Percentiles rank a stretch among this genome's conserved stretches.
Conservation (phyloP, 1,140 invertebrate species). For the Brachionus rubens region DNA sequence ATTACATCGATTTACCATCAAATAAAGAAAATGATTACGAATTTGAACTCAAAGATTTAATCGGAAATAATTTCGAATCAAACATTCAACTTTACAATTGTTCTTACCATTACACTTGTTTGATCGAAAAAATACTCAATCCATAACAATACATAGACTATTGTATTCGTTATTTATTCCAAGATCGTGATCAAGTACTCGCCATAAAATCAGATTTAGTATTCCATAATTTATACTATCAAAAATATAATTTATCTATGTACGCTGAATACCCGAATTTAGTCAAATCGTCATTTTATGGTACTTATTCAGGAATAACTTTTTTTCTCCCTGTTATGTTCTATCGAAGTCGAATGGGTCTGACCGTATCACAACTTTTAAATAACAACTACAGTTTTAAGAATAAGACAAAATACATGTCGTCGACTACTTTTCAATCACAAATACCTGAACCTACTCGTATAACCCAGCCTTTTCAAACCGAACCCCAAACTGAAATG, state of each 20-base stretch:
- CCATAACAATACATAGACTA: slow-evolving; percentile 5
- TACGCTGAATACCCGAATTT: slow-evolving; percentile 2
- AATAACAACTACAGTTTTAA: not conserved
- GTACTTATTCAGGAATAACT: slow-evolving; percentile 40
- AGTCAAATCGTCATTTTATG: slow-evolving; percentile 33
- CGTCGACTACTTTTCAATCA: not conserved
- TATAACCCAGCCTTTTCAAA: not conserved
- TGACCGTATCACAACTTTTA: not conserved
- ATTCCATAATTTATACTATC: slow-evolving; percentile 31
- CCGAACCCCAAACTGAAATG: slow-evolving; percentile 21
- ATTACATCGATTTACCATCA: slow-evolving; percentile 33
- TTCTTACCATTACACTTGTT: slow-evolving; percentile 2
- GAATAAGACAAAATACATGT: not conserved
- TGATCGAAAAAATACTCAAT: slow-evolving; percentile 8
- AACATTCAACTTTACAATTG: slow-evolving; percentile 39
- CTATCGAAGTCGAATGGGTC: not conserved
- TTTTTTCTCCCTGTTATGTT: slow-evolving; percentile 35
- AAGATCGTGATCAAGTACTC: slow-evolving; percentile 7
- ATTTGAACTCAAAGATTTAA: not conserved
- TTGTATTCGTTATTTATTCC: slow-evolving; percentile 20
- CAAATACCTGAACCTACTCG: not conserved
- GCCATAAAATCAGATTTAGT: slow-evolving; percentile 37
- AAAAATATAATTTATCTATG: slow-evolving; percentile 39
- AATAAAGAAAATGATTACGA: slow-evolving; percentile 31
- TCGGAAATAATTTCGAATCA: slow-evolving; percentile 7